Evolutionary conservation across 2,113 vertebrate genomes (phyloP), one percentile per base, ranked within the genome.

Genomic region (Brachyistius frenatus): DNA sequence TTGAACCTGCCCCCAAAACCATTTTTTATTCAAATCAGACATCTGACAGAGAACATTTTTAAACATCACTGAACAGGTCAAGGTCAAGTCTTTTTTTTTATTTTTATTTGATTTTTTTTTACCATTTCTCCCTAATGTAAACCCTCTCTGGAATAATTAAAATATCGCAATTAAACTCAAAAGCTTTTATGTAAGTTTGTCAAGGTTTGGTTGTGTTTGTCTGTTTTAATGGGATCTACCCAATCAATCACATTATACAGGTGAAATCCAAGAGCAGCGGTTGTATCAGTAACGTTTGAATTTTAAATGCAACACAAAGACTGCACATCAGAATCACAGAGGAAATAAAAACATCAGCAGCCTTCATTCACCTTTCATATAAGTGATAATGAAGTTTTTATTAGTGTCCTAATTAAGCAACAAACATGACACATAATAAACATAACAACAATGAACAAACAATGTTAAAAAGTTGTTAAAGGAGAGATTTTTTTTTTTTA

Each of bases 301-400:
- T 62, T 70, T 62, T 50, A 46, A 73, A 67, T 8, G 44, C 66
- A 57, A 31, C 41, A 36, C 68, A 41, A 58, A 47, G 53, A 32
- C 36, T 15, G 30, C 58, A 30, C 3, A 41, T 60, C 50, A 73
- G 56, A 77, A 50, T 33, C 50, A 53, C 58, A 5, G 23, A 47
- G 56, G 85, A 60, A 58, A 53, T 60, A 56, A 68, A 66, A 70
- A 78, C 47, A 60, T 67, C 6, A 32, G 70, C 67, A 49, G 62
- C 33, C 16, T 23, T 37, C 13, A 30, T 23, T 35, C 37, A 16
- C 53, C 39, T 50, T 39, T 69, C 32, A 41, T 13, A 62, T 79
- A 73, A 73, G n/a, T 57, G 46, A 68, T 68, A 63, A 81, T 32
- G 66, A 66, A 32, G 58, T 64, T 75, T 78, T 85, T 66, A 53